These are phyloP conservation scores for Idaea straminata DNA, from an alignment of 2,888 invertebrate genomes.

Conservation along the genomic window DNA sequence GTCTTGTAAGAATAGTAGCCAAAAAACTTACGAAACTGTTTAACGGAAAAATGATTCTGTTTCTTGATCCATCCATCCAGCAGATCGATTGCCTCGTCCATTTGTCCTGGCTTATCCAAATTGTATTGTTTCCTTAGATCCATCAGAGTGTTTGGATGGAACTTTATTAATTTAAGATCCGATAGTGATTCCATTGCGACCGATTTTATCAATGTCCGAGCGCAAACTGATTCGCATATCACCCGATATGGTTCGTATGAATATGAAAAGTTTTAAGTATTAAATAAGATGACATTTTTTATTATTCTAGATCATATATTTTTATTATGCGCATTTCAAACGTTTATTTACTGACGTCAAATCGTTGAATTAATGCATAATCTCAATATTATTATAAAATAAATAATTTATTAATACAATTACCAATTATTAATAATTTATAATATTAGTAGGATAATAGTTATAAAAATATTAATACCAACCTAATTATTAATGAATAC, in stretches of 20 bases:
- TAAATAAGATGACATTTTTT: neutral
- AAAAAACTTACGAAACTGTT: conserved; percentile 4
- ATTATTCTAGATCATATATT: too few species aligned
- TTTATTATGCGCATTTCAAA: too few species aligned
- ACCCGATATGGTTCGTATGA: neutral
- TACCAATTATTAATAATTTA: too few species aligned
- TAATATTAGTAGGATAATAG: too few species aligned
- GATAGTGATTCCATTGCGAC: conserved; percentile 15
- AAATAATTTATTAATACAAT: too few species aligned
- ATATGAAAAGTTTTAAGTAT: neutral
- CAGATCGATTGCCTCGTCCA: conserved; percentile 15
- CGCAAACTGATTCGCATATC: neutral
- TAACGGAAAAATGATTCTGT: conserved; percentile 1
- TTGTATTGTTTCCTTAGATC: conserved; percentile 2
- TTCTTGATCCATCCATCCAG: conserved; percentile 10
- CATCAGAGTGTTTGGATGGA: neutral
- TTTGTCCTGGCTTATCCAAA: conserved; percentile 20
- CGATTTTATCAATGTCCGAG: neutral
- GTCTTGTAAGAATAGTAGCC: neutral
- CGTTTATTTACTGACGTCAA: too few species aligned
- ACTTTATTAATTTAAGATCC: neutral
- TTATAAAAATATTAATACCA: too few species aligned
- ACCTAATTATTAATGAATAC: too few species aligned
- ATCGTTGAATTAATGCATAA: too few species aligned
- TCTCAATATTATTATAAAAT: too few species aligned